phyloP scores from a whole-genome alignment of 2,888 invertebrate species.

The Heterodera filipjevi region DNA sequence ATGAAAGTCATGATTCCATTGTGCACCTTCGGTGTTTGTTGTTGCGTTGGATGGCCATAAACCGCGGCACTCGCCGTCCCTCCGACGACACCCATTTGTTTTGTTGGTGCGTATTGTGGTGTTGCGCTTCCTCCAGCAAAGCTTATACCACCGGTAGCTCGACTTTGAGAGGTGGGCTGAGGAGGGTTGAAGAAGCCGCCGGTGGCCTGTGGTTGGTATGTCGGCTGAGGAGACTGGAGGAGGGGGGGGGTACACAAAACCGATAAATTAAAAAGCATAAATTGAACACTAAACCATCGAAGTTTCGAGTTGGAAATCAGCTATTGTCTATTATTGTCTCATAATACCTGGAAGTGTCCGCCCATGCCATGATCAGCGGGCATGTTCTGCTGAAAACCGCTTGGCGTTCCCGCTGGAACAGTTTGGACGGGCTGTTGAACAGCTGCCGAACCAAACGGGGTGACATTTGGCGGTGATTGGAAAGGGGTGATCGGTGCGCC shows the following conservation, averaged over 20 bases:
- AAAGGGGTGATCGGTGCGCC: conserved; percentile 20
- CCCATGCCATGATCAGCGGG: conserved; percentile 13
- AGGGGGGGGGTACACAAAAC: too few relatives aligned
- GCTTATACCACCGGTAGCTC: not conserved
- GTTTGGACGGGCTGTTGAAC: conserved; percentile 21
- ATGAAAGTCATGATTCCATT: too few relatives aligned
- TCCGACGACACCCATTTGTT: not conserved
- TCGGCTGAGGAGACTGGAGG: conserved; percentile 1
- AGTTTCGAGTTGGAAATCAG: too few relatives aligned
- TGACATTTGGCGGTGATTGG: not conserved
- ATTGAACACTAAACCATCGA: too few relatives aligned
- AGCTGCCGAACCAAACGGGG: conserved; percentile 24
- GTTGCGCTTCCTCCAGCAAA: conserved; percentile 7
- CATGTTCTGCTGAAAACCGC: not conserved
- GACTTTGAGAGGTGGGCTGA: conserved; percentile 11
- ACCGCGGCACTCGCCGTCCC: not conserved
- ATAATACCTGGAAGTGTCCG: conserved; percentile 20
- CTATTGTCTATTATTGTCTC: too few relatives aligned
- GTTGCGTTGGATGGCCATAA: not conserved
- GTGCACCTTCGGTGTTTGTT: conserved; percentile 28
- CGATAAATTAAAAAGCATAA: too few relatives aligned
- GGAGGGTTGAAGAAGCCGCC: conserved; percentile 11
- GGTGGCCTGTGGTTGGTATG: conserved; percentile 23
- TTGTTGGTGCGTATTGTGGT: conserved; percentile 25
- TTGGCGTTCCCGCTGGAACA: conserved; percentile 3